Evolutionary conservation across 2,113 vertebrate genomes (phyloP), one percentile per base, ranked within the genome.

Genomic region (Austrofundulus limnaeus): DNA sequence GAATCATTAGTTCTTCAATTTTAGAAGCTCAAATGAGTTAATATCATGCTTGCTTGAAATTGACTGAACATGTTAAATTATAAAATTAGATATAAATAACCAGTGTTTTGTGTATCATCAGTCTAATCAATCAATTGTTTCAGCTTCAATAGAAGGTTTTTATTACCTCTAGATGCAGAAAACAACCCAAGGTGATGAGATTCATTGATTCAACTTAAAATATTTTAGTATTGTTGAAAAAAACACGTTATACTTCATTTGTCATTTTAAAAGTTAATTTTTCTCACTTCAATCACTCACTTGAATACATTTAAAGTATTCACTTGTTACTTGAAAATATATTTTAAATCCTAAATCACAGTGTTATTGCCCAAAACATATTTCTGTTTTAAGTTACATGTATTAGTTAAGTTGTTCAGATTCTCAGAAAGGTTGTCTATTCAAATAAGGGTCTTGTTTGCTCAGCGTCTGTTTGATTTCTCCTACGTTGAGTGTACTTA

Each of bases 401-500:
- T 51, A 67, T 31, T 61, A 49, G 75, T 53, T 59, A 53, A 72
- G 66, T 86, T 63, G 70, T 73, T 65, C 80, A 77, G 53, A 58
- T 81, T 79, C 57, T 72, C 70, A 72, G 80, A 86, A 83, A 85
- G 68, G 71, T 28, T 84, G 78, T 81, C 76, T 81, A 85, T 86
- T 91, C 70, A 85, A 87, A 89, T 87, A 89, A 86, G 80, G 71
- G 57, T 77, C 61, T 60, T 89, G 87, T 91, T 92, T 92, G 88
- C 78, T 60, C 68, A 85, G 81, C 19, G 59, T 82, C 68, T 89
- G 84, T 90, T 91, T 90, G 85, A 84, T 89, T 91, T 89, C 84
- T 90, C 84, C 80, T 83, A 78, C 63, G 63, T 78, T 84, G 85
- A 90, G 87, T 88, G 88, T 90, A 89, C 86, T 84, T 72, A 50